Evolutionary conservation across 2,888 invertebrate species (phyloP).

Genomic region (Amphipoea oculea): DNA sequence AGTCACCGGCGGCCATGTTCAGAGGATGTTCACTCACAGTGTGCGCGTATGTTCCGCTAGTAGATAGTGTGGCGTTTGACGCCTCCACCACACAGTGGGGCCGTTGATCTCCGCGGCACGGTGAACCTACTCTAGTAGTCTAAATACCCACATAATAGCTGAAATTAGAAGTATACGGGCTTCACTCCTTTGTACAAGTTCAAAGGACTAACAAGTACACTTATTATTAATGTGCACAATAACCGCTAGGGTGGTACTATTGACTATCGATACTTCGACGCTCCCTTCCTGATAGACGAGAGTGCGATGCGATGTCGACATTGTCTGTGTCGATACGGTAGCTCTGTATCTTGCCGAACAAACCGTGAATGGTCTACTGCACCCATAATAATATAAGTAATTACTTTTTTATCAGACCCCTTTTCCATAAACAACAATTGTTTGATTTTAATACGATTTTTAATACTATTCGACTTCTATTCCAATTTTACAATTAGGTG

Average conservation of each 20-base stretch:
- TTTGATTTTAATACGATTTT: conserved; percentile 1
- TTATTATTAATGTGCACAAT: conserved; percentile 47
- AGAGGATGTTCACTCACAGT: conserved; percentile 20
- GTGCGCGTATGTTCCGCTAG: not conserved
- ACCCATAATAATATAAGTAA: not conserved
- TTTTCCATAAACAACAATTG: not conserved
- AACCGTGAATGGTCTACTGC: not conserved
- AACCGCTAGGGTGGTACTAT: conserved; percentile 23
- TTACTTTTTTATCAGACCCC: conserved; percentile 10
- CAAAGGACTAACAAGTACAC: conserved; percentile 54
- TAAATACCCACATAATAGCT: conserved; percentile 14
- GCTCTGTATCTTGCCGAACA: conserved; percentile 32
- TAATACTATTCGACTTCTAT: not conserved
- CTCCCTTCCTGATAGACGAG: conserved; percentile 6
- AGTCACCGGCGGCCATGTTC: not conserved
- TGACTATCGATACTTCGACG: not conserved
- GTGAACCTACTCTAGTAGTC: conserved; percentile 23
- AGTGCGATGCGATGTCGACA: conserved; percentile 21
- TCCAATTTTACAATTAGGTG: not conserved
- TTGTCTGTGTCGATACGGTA: conserved; percentile 31
- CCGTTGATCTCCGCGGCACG: conserved; percentile 20
- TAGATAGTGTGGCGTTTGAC: not conserved
- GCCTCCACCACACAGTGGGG: not conserved
- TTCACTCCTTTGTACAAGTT: conserved; percentile 43
- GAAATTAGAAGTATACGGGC: conserved; percentile 36